Base-by-base conservation (phyloP, 2,888 invertebrate genomes). In the Lasioglossum zephyrum region DNA sequence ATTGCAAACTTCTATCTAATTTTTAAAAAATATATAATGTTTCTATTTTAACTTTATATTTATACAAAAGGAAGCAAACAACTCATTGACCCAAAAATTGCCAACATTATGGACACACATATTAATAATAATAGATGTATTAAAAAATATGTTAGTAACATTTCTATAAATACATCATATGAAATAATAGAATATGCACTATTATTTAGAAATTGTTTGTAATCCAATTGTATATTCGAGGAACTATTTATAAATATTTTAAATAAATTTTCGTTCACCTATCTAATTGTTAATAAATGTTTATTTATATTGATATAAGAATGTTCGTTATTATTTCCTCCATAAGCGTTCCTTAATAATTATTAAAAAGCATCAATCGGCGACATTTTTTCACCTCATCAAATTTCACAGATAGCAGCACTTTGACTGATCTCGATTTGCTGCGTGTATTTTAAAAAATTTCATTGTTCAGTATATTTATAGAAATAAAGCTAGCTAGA, bases 191-290 rank as follows among this genome's bases (percentile, higher is more conserved):
- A 11, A 57, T 57, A 57, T 57, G 22, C 57, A 57, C n/a, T 57
- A n/a, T 57, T 39, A 39, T 39, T 39, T n/a, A 57, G n/a, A 57
- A 57, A n/a, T 11, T 57, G 57, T 57, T 57, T 57, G 8, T 57
- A 57, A 57, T 57, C n/a, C 57, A n/a, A 57, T 57, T n/a, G n/a
- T 57, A 57, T 57, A 57, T 57, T n/a, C n/a, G 57, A 57, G n/a
- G 3, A 57, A 57, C n/a, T 57, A 57, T 57, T n/a, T 4, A 11
- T n/a, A 57, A 57, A n/a, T 57, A n/a, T 57, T 57, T 57, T 57
- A 57, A 57, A 57, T 57, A 57, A n/a, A 57, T 11, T 57, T 57
- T 57, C 57, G 22, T 57, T n/a, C n/a, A 57, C n/a, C 2, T 22
- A 57, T 57, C 11, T 57, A n/a, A 57, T 57, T 57, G 57, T n/a